Percentiles rank a stretch among this genome's conserved stretches.
Evolutionary conservation across 2,888 invertebrate genomes (phyloP).

Genomic region (Lymantria monacha): DNA sequence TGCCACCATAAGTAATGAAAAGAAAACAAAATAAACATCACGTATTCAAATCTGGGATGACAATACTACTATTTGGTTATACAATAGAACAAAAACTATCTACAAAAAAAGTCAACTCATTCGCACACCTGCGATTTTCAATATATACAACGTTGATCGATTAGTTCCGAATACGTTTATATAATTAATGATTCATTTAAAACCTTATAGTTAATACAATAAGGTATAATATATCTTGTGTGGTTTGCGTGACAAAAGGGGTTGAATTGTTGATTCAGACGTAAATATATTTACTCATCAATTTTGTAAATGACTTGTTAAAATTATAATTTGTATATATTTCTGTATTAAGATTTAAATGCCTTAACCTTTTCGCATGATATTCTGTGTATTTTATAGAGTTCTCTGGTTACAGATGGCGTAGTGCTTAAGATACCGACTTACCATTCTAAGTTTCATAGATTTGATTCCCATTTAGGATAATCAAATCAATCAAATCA

Average conservation of each 20-base stretch:
- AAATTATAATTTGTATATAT: slow-evolving; percentile 2
- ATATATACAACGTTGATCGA: slow-evolving; percentile 70
- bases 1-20: too few species aligned
- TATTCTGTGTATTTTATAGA: too few species aligned
- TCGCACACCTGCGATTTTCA: slow-evolving; percentile 76
- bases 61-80: slow-evolving; percentile 38
- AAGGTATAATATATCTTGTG: background rate
- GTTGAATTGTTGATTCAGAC: slow-evolving; percentile 12
- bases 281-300: slow-evolving; percentile 27
- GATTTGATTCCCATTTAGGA: too few species aligned
- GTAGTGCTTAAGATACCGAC: too few species aligned
- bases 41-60: slow-evolving; percentile 40
- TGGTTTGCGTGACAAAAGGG: slow-evolving; percentile 18
- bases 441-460: too few species aligned
- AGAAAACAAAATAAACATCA: slow-evolving; percentile 8
- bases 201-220: slow-evolving; percentile 1
- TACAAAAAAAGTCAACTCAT: slow-evolving; percentile 67
- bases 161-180: slow-evolving; percentile 49
- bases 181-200: slow-evolving; percentile 9
- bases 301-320: slow-evolving; percentile 23
- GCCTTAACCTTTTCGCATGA: too few species aligned
- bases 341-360: too few species aligned
- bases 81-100: slow-evolving; percentile 43
- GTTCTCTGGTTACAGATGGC: too few species aligned
- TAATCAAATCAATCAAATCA: too few species aligned